Percentiles rank a stretch among this genome's conserved stretches.
These are phyloP conservation scores for Enoplosus armatus DNA, from an alignment of 2,797 vertebrate genomes.

Conservation along the genomic window DNA sequence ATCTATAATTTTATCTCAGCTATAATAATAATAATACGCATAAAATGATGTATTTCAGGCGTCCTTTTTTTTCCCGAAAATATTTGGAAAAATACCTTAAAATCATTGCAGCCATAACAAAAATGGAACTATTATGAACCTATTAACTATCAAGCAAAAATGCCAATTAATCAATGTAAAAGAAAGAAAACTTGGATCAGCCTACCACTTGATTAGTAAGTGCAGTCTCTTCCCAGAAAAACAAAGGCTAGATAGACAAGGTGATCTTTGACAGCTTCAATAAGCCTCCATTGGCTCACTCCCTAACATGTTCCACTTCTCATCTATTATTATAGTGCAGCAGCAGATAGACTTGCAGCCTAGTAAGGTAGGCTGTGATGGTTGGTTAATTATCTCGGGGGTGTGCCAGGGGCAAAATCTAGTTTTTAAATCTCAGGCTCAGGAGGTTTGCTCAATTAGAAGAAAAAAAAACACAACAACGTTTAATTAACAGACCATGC, in stretches of 20 bases:
- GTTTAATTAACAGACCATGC: constrained; percentile 84
- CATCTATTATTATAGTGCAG: constrained; percentile 58
- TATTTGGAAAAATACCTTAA: background rate
- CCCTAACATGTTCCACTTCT: constrained; percentile 50
- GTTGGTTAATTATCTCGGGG: constrained; percentile 81
- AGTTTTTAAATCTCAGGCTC: constrained; percentile 83
- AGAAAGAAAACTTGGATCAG: constrained; percentile 23
- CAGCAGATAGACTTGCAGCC: constrained; percentile 60
- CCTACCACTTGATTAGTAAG: constrained; percentile 63
- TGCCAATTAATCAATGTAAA: constrained; percentile 1
- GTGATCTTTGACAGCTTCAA: constrained; percentile 60
- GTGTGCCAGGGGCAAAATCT: constrained; percentile 84
- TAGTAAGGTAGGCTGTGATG: constrained; percentile 71
- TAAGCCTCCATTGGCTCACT: constrained; percentile 53
- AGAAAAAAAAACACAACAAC: constrained; percentile 70
- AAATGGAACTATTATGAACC: background rate
- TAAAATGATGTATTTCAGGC: no score
- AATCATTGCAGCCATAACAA: background rate
- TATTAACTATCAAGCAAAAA: background rate
- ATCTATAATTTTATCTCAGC: background rate
- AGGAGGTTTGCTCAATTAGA: constrained; percentile 83
- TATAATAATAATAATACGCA: background rate
- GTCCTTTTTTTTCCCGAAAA: no score
- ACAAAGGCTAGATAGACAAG: constrained; percentile 35
- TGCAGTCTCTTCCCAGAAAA: constrained; percentile 35